Evolutionary conservation across 2,797 vertebrate species (phyloP).

Genomic region (Catostomus latipinnis): DNA sequence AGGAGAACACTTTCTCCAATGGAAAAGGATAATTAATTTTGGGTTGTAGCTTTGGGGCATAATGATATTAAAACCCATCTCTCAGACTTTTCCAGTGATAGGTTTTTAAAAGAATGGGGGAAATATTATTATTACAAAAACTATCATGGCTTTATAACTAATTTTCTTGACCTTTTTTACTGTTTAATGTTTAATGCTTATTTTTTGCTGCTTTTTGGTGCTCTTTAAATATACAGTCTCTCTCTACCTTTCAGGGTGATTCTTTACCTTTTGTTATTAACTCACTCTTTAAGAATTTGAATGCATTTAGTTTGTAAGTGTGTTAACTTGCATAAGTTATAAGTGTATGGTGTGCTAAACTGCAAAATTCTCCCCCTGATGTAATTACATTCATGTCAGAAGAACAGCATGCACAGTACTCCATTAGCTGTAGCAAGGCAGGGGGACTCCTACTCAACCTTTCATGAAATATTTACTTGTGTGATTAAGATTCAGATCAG

Average conservation of each 20-base stretch:
- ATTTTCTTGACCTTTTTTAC: slow-evolving; percentile 68
- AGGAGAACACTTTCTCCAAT: slow-evolving; percentile 68
- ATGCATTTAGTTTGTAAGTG: neutral
- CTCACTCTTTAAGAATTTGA: neutral
- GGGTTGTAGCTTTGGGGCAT: slow-evolving; percentile 76
- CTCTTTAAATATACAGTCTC: neutral
- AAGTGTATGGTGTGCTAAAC: neutral
- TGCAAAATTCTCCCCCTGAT: slow-evolving; percentile 46
- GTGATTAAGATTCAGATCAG: neutral
- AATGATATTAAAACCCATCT: slow-evolving; percentile 77
- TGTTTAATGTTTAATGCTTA: slow-evolving; percentile 49
- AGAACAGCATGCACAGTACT: slow-evolving; percentile 59
- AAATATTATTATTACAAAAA: slow-evolving; percentile 9
- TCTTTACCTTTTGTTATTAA: neutral
- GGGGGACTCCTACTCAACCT: slow-evolving; percentile 51
- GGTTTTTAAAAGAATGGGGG: no score
- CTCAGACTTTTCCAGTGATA: slow-evolving; percentile 62
- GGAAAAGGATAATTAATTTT: slow-evolving; percentile 80
- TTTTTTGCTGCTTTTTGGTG: neutral
- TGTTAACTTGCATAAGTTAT: neutral
- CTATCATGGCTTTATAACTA: slow-evolving; percentile 58
- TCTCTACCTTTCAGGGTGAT: neutral
- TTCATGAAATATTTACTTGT: slow-evolving; percentile 72
- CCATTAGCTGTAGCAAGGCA: slow-evolving; percentile 65
- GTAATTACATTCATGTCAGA: slow-evolving; percentile 67